Evolutionary conservation across 64 coral and sea anemone genomes (phyloP).

Genomic region (Platygyra sinensis): DNA sequence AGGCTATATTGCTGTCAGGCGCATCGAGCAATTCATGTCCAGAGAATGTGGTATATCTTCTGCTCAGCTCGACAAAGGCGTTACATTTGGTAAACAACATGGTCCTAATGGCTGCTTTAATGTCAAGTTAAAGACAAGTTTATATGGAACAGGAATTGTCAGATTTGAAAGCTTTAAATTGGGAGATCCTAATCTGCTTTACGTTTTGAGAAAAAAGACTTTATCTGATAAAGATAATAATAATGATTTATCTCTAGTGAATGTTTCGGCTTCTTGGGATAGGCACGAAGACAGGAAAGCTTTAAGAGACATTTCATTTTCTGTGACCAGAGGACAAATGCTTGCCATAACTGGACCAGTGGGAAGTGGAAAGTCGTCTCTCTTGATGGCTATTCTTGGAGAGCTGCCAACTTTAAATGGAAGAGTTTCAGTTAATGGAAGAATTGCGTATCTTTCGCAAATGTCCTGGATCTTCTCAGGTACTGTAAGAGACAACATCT

Average conservation of each 20-base stretch:
- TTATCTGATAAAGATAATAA: neutral
- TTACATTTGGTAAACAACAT: neutral
- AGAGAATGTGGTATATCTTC: too few relatives aligned
- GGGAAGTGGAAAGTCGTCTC: constrained; percentile 1
- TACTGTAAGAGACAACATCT: neutral
- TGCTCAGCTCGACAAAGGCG: too few relatives aligned
- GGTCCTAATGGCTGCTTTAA: neutral
- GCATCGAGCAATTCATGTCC: too few relatives aligned
- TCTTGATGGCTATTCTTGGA: neutral
- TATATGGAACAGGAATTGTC: neutral
- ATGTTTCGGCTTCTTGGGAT: neutral
- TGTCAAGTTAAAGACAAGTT: neutral
- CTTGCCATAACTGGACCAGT: neutral
- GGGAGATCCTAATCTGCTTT: neutral
- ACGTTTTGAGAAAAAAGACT: neutral
- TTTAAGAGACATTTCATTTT: constrained; percentile 3
- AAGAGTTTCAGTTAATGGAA: neutral
- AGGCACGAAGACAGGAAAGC: neutral
- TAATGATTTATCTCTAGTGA: neutral
- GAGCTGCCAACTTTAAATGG: neutral
- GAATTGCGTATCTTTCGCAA: neutral
- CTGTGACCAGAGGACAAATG: neutral
- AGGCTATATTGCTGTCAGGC: neutral
- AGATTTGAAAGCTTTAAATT: neutral
- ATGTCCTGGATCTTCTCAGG: constrained; percentile 2